A percentile compares a stretch with the other conserved stretches of the same genome.
phyloP scores from a whole-genome alignment of 1,140 invertebrate genomes.

The Sogatella furcifera region DNA sequence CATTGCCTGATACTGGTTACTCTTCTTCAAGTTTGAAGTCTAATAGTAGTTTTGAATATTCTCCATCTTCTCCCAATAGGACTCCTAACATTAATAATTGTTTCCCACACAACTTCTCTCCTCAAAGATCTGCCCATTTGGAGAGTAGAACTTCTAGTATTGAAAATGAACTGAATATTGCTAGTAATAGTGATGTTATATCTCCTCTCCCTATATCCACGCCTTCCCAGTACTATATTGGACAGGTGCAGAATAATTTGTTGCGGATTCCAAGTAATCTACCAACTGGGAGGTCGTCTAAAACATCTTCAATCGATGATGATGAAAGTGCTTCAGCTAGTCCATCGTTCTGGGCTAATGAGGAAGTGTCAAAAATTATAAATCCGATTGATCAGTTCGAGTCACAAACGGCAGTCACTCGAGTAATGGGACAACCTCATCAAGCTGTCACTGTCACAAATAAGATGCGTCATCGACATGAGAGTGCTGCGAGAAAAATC shows the following conservation, averaged over 20 bases:
- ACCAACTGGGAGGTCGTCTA: neutral
- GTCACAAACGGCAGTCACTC: conserved; percentile 22
- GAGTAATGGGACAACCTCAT: conserved; percentile 28
- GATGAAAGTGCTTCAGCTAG: neutral
- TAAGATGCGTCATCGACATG: conserved; percentile 17
- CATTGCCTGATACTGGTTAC: neutral
- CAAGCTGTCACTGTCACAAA: conserved; percentile 25
- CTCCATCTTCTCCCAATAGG: neutral
- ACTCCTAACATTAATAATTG: neutral
- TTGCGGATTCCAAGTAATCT: neutral
- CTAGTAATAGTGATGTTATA: neutral
- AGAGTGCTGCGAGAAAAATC: conserved; percentile 11
- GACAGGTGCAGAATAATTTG: neutral
- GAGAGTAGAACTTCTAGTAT: neutral
- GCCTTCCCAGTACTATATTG: neutral
- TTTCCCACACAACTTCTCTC: neutral
- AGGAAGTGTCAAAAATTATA: neutral
- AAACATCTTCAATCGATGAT: conserved; percentile 2
- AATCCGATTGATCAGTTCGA: conserved; percentile 4
- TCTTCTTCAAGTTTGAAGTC: neutral
- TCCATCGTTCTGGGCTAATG: conserved; percentile 1
- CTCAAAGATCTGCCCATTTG: neutral
- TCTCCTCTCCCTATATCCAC: neutral
- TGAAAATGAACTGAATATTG: neutral
- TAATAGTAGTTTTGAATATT: neutral